These are phyloP conservation scores for Liasis olivaceus DNA, from an alignment of 2,797 vertebrate genomes.

Conservation along the genomic window DNA sequence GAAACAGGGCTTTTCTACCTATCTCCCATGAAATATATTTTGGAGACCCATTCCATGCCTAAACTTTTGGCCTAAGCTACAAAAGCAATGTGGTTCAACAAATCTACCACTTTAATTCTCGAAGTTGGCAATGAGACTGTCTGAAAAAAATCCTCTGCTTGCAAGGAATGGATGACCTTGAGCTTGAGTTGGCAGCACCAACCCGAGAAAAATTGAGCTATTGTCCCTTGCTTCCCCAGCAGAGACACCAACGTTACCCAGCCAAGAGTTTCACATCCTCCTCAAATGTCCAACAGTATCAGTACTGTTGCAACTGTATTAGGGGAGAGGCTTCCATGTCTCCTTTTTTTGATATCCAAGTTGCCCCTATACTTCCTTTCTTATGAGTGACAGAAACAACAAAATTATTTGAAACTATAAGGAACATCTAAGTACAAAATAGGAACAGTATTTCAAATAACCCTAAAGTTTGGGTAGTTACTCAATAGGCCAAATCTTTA, in stretches of 20 bases:
- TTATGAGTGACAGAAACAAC: not conserved
- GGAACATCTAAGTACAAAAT: not conserved
- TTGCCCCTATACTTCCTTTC: not conserved
- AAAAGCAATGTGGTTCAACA: not conserved
- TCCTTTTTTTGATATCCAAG: not conserved
- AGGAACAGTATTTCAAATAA: not conserved
- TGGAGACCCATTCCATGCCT: not conserved
- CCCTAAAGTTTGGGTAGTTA: not conserved
- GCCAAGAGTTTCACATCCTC: not conserved
- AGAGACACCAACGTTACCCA: rapidly evolving
- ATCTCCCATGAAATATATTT: not conserved
- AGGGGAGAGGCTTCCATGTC: not conserved
- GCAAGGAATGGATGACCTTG: slow-evolving; percentile 32
- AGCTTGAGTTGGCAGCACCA: slow-evolving; percentile 48
- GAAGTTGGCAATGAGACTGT: not conserved
- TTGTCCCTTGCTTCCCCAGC: not conserved
- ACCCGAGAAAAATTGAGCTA: not conserved
- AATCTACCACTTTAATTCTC: not conserved
- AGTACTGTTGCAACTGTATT: not conserved
- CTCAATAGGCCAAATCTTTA: slow-evolving; percentile 8
- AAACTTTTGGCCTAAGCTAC: not conserved
- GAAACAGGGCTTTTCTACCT: not conserved
- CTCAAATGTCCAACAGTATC: not conserved
- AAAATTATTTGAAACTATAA: not conserved
- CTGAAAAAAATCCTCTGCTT: not conserved